Evolutionary conservation across 2,888 invertebrate genomes (phyloP).

Genomic region (Macrosoma leucophasiata): DNA sequence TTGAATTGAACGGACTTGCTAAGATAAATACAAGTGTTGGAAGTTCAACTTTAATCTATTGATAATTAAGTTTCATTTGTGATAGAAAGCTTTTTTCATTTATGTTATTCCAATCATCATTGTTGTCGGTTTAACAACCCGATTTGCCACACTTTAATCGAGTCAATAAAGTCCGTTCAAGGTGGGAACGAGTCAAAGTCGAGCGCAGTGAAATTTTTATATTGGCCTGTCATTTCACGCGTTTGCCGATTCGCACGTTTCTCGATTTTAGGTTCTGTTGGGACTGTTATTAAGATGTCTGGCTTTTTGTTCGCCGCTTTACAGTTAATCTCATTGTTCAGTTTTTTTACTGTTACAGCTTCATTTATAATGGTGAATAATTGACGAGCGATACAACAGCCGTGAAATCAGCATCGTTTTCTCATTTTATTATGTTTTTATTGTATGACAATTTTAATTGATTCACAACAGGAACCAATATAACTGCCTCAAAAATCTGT

Average conservation of each 20-base stretch:
- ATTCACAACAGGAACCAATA: too few species aligned
- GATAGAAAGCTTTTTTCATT: neutral
- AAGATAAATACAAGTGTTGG: constrained; percentile 12
- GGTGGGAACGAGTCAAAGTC: constrained; percentile 60
- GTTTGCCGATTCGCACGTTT: constrained; percentile 60
- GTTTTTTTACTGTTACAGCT: too few species aligned
- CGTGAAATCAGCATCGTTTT: too few species aligned
- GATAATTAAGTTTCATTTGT: constrained; percentile 28
- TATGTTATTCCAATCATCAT: constrained; percentile 26
- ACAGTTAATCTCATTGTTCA: too few species aligned
- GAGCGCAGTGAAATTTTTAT: constrained; percentile 59
- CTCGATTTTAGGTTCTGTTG: too few species aligned
- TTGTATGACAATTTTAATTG: too few species aligned
- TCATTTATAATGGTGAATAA: too few species aligned
- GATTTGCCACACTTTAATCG: constrained; percentile 68
- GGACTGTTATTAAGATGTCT: too few species aligned
- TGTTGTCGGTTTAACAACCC: constrained; percentile 50
- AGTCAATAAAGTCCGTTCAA: constrained; percentile 57
- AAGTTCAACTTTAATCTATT: constrained; percentile 34
- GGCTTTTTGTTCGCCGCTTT: too few species aligned
- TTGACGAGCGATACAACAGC: too few species aligned
- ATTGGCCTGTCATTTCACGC: constrained; percentile 68
- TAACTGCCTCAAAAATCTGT: too few species aligned
- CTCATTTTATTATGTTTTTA: too few species aligned
- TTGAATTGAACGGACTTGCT: constrained; percentile 26